Evolutionary conservation across 2,888 invertebrate genomes (phyloP), one percentile per base, ranked within the genome.

Genomic region (Xestia rhomboidea): DNA sequence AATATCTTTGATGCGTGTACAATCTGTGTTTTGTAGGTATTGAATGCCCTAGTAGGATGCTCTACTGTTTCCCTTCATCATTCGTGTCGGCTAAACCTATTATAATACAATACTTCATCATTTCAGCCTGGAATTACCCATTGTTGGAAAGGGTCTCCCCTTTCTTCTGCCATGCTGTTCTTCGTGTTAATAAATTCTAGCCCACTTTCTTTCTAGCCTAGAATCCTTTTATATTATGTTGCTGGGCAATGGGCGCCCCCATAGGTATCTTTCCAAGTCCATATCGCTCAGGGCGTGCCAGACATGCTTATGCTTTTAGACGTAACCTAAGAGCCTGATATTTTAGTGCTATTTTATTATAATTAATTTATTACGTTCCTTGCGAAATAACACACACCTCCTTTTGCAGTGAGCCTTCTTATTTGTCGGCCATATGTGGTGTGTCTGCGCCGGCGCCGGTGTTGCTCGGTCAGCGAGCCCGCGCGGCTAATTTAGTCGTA

Each of bases 401-500:
- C 15, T 0, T n/a, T 18, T n/a, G 8, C 18, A 76, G 54, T 73
- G 57, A 38, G 0, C 66, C 76, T 75, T 71, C 60, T 71, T 13
- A 72, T 13, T 60, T 13, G 0, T 44, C 8, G 13, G 3, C 7
- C 5, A 11, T 66, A 34, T 6, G 46, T 27, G 13, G 41, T 66
- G 13, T 46, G 54, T 64, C 57, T 81, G 85, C 82, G 83, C 83
- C 63, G 79, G 79, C 81, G 86, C 72, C 79, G 86, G 76, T 78
- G 75, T 67, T 41, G 75, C 71, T 66, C 81, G 81, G 84, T 76
- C 75, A 79, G 80, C 78, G 78, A 78, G 82, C 86, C 70, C 76
- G 81, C 77, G 77, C 79, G 72, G 77, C 83, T 87, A 83, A 89
- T 88, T 89, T 78, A 83, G 79, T 83, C 73, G 68, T 86, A 88